Evolutionary conservation across 2,113 vertebrate genomes (phyloP), one percentile per base, ranked within the genome.

Genomic region (Pedetes capensis): DNA sequence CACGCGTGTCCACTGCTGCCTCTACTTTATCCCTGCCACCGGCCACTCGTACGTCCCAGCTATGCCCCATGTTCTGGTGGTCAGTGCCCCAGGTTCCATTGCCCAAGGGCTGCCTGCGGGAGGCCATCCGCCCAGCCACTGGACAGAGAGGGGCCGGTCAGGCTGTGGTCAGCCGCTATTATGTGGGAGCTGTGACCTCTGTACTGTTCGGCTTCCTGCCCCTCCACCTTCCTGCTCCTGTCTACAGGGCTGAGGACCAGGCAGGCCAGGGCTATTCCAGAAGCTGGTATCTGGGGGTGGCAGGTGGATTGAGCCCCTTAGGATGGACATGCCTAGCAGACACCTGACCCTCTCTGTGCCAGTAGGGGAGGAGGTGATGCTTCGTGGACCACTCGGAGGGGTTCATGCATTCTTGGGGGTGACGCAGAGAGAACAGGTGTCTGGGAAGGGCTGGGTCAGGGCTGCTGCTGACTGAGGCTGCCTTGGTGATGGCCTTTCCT

Each of bases 21-120:
- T 99, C 97, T 99, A 99, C 98, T 99, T 99, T 98, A 99, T 99
- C 95, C 99, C 99, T 0, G 99, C 99, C 95, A 99, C 99, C 0
- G 99, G 99, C 97, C 99, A 99, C 98, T 98, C 99, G 99, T 99
- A 98, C 20, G 99, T 98, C 95, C 86, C 13, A 0, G 20, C 5
- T 12, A 4, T 2, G 37, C 44, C 75, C n/a, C 18, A 4, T 7
- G 32, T 8, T 27, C 13, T 2, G n/a, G 23, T 53, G 75, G 39
- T 3, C 66, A 47, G n/a, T 1, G 66, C 1, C 34, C 10, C 6
- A 25, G 18, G 68, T 22, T 49, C 32, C 6, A 5, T 29, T 4
- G 5, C 34, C 61, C 20, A 6, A 1, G 12, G 63, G 32, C 6
- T 14, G 8, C 10, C 2, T 8, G 0, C 51, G n/a, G 20, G 5